Evolutionary conservation across 2,113 vertebrate species (phyloP).

Genomic region (Hiodon alosoides): DNA sequence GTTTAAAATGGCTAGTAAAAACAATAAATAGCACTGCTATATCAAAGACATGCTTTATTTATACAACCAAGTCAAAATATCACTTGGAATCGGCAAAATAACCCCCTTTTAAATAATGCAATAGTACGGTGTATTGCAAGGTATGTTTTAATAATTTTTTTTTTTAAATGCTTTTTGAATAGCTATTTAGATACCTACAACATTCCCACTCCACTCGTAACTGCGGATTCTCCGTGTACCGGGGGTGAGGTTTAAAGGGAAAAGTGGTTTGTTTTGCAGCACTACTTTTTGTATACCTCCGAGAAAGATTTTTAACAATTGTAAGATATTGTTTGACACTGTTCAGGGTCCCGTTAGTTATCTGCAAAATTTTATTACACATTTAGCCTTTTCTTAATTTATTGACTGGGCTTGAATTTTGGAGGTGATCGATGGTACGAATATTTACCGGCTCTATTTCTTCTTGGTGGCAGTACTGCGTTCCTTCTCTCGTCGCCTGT

Average conservation of each 20-base stretch:
- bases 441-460: conserved; percentile 55
- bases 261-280: conserved; percentile 59
- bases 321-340: not conserved
- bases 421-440: not conserved
- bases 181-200: conserved; percentile 1
- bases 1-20: no score
- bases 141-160: no score
- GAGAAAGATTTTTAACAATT: conserved; percentile 33
- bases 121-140: no score
- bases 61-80: no score
- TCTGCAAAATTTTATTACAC: not conserved
- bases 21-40: no score
- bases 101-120: no score
- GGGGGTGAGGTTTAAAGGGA: conserved; percentile 25
- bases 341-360: not conserved
- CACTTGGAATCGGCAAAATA: no score
- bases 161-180: no score
- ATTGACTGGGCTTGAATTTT: not conserved
- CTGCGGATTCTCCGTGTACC: conserved; percentile 7
- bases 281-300: conserved; percentile 60
- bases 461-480: conserved; percentile 55
- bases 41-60: no score
- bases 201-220: not conserved
- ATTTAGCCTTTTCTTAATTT: not conserved
- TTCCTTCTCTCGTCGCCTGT: conserved; percentile 47